phyloP scores from a whole-genome alignment of 2,797 vertebrate species.

The Chaenodraco wilsoni region DNA sequence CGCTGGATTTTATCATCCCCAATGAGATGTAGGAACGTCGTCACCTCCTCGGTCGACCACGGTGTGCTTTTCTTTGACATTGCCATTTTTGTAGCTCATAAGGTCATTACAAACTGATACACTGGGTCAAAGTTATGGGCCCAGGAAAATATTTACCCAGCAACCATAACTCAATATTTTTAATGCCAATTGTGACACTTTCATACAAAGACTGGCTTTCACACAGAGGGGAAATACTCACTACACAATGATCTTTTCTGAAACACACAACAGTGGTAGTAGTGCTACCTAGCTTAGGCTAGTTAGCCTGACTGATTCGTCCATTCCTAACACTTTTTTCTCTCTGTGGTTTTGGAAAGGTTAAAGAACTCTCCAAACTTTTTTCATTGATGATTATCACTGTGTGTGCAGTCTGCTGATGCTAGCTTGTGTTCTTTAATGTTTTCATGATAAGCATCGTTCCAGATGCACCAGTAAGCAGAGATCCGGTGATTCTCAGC shows the following conservation, averaged over 20 bases:
- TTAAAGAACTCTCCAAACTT: background rate
- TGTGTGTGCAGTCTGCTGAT: background rate
- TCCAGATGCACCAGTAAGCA: background rate
- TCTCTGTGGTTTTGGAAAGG: background rate
- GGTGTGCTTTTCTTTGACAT: no score
- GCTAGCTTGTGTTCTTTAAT: conserved; percentile 3
- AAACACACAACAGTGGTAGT: background rate
- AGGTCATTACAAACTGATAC: no score
- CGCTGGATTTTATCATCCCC: no score
- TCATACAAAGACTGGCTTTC: background rate
- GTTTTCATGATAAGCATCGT: conserved; percentile 36
- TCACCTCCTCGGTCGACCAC: no score
- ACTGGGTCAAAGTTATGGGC: no score
- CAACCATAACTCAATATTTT: no score
- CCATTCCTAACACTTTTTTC: background rate
- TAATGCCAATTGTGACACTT: no score
- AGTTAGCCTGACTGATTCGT: background rate
- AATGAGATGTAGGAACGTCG: no score
- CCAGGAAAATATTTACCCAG: no score
- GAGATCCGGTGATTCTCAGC: conserved; percentile 29
- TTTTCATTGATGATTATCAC: background rate
- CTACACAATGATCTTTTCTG: background rate
- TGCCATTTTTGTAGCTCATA: no score
- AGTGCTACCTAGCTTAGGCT: background rate
- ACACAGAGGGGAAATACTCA: background rate